These are phyloP conservation scores for Clarias magur DNA, from an alignment of 2,113 vertebrate genomes.

Conservation along the genomic window DNA sequence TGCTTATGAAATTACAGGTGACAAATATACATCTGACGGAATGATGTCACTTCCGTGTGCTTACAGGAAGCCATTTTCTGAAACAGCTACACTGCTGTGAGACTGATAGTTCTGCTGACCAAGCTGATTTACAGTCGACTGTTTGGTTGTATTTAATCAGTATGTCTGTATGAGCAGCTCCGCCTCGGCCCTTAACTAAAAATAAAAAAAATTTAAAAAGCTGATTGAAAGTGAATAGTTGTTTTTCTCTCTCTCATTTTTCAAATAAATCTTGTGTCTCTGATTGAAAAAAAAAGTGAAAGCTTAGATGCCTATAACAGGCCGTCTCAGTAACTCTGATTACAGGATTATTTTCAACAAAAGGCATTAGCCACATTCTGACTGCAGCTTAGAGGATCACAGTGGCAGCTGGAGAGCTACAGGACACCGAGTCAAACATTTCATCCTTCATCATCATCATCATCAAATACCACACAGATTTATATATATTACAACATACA, in stretches of 20 bases:
- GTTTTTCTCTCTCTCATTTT: neutral
- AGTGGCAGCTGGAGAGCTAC: constrained; percentile 76
- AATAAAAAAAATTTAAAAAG: neutral
- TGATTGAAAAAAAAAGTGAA: constrained; percentile 55
- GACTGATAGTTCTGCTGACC: constrained; percentile 27
- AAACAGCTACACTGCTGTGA: constrained; percentile 27
- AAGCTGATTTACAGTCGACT: neutral
- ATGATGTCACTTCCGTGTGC: constrained; percentile 32
- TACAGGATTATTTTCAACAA: constrained; percentile 79
- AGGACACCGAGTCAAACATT: constrained; percentile 54
- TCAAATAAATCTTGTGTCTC: neutral
- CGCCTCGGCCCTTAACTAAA: neutral
- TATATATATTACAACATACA: neutral
- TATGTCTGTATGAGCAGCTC: neutral
- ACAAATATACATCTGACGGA: neutral
- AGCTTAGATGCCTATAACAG: constrained; percentile 66
- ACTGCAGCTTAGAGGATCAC: constrained; percentile 74
- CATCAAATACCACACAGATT: neutral
- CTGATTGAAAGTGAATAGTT: neutral
- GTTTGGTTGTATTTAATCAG: neutral
- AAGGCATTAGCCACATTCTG: constrained; percentile 75
- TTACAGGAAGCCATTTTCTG: constrained; percentile 46
- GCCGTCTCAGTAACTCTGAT: constrained; percentile 76
- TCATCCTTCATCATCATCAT: neutral
- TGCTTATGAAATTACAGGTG: neutral